Base-by-base conservation (phyloP, 2,113 vertebrate genomes). In the Dipodomys merriami region DNA sequence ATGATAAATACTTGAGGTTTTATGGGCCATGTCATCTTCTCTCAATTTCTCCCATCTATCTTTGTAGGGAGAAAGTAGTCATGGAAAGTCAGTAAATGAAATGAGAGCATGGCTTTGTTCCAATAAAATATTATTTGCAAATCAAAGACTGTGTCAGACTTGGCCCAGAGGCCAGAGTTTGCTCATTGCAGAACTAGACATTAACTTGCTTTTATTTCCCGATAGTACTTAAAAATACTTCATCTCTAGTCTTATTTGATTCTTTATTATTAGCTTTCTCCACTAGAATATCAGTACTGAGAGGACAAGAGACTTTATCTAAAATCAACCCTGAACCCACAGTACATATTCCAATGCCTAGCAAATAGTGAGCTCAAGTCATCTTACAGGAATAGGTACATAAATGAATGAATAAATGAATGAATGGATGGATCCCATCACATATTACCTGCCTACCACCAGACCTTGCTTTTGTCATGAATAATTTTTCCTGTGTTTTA, bases 101-200 rank as follows among this genome's bases (percentile, higher is more conserved):
- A 82, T 64, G 30, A 68, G 73, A 46, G 5, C 8, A 13, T 39
- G 12, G 44, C 20, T 91, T 4, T 53, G 46, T 90, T 29, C n/a
- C 71, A 74, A 67, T 86, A 93, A 92, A 90, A 83, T 29, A 84
- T 87, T 71, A 95, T 30, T 81, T 39, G 33, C 39, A 88, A 83
- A 88, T 35, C 11, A 62, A 19, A 11, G 23, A 68, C 0, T 27
- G 46, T 53, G 39, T 20, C 30, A 90, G 6, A 49, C 29, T 44
- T 76, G 46, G 35, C 6, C 35, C 19, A 68, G 1, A 16, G 33
- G 5, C 30, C 9, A 11, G 2, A 39, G 53, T 44, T 33, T 82
- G 30, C 27, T 39, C 20, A 76, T 1, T 71, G 35, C 39, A n/a
- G 33, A 82, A 2, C 35, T 8, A 23, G 20, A 57, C 0, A 8